Base-by-base conservation (phyloP, 1,140 invertebrate species). In the Drosophila bifasciata region DNA sequence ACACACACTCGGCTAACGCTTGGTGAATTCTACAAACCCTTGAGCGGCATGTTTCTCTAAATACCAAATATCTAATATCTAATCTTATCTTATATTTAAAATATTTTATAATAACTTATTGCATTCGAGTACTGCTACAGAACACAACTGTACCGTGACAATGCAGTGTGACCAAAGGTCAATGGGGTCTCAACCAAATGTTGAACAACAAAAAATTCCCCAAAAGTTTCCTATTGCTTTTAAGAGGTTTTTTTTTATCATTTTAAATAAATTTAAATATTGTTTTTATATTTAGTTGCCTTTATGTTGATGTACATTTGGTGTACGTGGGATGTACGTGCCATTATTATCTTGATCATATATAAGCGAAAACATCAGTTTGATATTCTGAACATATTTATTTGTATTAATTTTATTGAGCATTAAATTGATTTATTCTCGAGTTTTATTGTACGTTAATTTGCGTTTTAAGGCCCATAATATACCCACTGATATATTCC, bases 141-240 rank as follows among this genome's bases (percentile, higher is more conserved):
- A 16, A 51, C 28, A 58, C 17, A 21, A 59, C 13, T 49, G 51
- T 41, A 19, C 0, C 19, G 15, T 74, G 40, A 23, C 36, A 28
- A 21, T 19, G 63, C 68, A 74, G 76, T 78, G 76, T 79, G 76
- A 58, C 62, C 62, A 66, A 50, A 73, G 32, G 32, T 36, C 40
- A 43, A 16, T 13, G 11, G n/a, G n/a, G n/a, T n/a, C n/a, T 5
- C 13, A 13, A 13, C 11, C 32, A 36, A 36, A 32, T 32, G 28
- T 32, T 32, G 28, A 32, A 32, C n/a, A n/a, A n/a, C n/a, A 32
- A 9, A 9, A 32, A 32, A 13, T 36, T 36, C 3, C 11, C 32
- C 4, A 36, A 19, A 25, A n/a, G n/a, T 36, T 36, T 36, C 32
- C 32, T 5, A 36, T 36, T 5, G 32, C 32, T 13, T 13, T 36